Conservation (phyloP, 2,113 vertebrate genomes). For the Oceanodroma tethys region DNA sequence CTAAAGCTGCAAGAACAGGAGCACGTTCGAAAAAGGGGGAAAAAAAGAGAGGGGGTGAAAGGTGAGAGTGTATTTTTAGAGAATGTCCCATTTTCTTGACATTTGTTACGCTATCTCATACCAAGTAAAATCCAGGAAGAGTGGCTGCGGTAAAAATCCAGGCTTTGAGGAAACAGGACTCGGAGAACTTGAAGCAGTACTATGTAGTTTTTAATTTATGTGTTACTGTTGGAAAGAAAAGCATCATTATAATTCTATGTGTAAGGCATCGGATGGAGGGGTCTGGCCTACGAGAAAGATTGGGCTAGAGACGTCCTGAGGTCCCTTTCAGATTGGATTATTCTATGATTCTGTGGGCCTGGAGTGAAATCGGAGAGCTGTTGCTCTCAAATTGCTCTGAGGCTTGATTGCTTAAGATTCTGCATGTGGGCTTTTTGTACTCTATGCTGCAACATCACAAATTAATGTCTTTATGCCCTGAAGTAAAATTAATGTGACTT, state of each 20-base stretch:
- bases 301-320: background rate
- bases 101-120: background rate
- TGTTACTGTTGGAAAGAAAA: background rate
- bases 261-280: background rate
- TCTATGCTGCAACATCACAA: background rate
- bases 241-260: background rate
- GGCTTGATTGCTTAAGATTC: background rate
- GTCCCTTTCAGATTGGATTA: background rate
- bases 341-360: background rate
- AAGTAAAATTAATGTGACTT: background rate
- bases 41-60: conserved; percentile 65
- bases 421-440: background rate
- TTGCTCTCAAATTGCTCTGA: background rate
- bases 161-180: background rate
- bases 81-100: background rate
- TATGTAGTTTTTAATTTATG: background rate
- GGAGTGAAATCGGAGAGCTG: background rate
- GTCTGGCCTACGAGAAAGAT: background rate
- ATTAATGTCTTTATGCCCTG: background rate
- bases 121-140: background rate
- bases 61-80: conserved; percentile 58
- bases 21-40: conserved; percentile 58
- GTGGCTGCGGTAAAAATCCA: background rate
- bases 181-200: background rate
- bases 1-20: conserved; percentile 76